A percentile compares a stretch with the other conserved stretches of the same genome.
These are phyloP conservation scores for Oryctes rhinoceros DNA, from an alignment of 1,140 invertebrate species.

Conservation along the genomic window DNA sequence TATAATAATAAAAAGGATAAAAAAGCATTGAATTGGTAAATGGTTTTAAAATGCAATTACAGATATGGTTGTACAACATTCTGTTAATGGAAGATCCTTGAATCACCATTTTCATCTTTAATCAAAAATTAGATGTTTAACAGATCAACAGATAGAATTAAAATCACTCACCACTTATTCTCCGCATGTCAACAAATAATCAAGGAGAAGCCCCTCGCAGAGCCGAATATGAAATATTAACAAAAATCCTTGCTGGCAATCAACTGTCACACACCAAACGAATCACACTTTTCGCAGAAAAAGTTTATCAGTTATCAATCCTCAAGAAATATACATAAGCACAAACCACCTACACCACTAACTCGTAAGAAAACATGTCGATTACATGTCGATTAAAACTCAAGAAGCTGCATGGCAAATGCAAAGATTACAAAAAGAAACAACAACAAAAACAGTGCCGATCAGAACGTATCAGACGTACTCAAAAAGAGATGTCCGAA, in stretches of 20 bases:
- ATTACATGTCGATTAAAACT: not conserved
- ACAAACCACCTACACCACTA: constrained; percentile 33
- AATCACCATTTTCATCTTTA: not conserved
- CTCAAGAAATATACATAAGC: constrained; percentile 10
- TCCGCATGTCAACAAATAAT: constrained; percentile 23
- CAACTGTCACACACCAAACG: constrained; percentile 22
- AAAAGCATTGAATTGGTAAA: too few species aligned
- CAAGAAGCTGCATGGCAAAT: not conserved
- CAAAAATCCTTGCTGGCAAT: constrained; percentile 1
- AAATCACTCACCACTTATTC: constrained; percentile 28
- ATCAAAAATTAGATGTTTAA: not conserved
- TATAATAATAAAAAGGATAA: too few species aligned
- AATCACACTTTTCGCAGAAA: not conserved
- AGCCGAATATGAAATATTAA: not conserved
- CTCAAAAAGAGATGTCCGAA: constrained; percentile 22
- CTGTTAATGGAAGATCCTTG: too few species aligned
- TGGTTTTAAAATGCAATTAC: too few species aligned
- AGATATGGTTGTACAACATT: too few species aligned
- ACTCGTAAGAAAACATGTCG: constrained; percentile 2
- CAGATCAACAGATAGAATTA: not conserved
- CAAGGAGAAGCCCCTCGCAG: not conserved
- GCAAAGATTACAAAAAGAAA: constrained; percentile 7
- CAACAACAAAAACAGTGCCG: not conserved
- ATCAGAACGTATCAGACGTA: constrained; percentile 16
- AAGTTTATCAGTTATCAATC: not conserved